These are phyloP conservation scores for Oligia latruncula DNA, from an alignment of 2,888 invertebrate genomes.

Conservation along the genomic window DNA sequence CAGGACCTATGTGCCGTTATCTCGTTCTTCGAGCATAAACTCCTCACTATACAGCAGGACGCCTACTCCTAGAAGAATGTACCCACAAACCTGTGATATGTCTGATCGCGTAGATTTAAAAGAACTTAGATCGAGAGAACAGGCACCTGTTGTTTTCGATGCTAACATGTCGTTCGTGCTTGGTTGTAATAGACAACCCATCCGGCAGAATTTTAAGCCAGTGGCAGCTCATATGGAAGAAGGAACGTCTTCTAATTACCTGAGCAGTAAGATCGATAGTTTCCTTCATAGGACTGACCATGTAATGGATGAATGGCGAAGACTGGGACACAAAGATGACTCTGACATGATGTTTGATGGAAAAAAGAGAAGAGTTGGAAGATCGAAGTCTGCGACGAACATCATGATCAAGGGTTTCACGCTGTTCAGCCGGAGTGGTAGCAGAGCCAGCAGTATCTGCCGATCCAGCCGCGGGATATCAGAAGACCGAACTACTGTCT, in stretches of 20 bases:
- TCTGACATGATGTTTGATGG: slow-evolving; percentile 82
- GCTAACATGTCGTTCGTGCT: slow-evolving; percentile 95
- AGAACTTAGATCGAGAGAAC: slow-evolving; percentile 92
- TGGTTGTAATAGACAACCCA: slow-evolving; percentile 93
- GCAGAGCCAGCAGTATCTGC: slow-evolving; percentile 90
- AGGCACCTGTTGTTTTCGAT: slow-evolving; percentile 95
- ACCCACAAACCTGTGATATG: slow-evolving; percentile 91
- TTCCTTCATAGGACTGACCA: slow-evolving; percentile 96
- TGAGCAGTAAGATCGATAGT: slow-evolving; percentile 94
- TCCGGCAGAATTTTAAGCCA: slow-evolving; percentile 92
- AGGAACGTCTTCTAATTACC: slow-evolving; percentile 93
- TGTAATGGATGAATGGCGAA: slow-evolving; percentile 96
- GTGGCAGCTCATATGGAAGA: slow-evolving; percentile 94
- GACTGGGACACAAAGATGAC: slow-evolving; percentile 91
- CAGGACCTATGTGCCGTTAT: slow-evolving; percentile 83
- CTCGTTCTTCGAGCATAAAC: slow-evolving; percentile 85
- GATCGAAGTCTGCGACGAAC: slow-evolving; percentile 94
- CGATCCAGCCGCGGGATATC: slow-evolving; percentile 89
- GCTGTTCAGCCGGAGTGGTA: slow-evolving; percentile 89
- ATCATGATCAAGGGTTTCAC: slow-evolving; percentile 96
- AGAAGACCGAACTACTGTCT: slow-evolving; percentile 91
- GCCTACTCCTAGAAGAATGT: slow-evolving; percentile 92
- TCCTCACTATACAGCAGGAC: slow-evolving; percentile 83
- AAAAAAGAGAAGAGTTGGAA: slow-evolving; percentile 86
- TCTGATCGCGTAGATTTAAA: slow-evolving; percentile 88